Percentiles rank a stretch among this genome's conserved stretches.
Evolutionary conservation across 2,113 vertebrate genomes (phyloP).

Genomic region (Alosa alosa): DNA sequence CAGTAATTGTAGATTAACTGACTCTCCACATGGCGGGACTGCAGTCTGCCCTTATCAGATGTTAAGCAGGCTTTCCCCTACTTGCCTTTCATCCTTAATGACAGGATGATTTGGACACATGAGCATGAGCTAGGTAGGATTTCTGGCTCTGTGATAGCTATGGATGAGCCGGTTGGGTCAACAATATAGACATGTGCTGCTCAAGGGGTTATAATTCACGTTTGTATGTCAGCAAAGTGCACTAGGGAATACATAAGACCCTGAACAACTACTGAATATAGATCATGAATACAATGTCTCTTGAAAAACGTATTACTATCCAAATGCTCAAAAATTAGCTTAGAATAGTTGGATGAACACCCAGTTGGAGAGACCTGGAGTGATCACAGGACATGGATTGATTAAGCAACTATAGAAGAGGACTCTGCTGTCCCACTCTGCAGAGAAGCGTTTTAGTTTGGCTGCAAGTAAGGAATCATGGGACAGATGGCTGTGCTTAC

Average conservation of each 20-base stretch:
- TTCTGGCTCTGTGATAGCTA: neutral
- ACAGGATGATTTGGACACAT: neutral
- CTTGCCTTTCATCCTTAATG: neutral
- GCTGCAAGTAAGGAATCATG: neutral
- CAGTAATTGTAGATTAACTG: neutral
- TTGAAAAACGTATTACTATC: neutral
- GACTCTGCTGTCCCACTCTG: neutral
- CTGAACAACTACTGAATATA: neutral
- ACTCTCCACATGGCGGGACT: neutral
- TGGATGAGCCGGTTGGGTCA: neutral
- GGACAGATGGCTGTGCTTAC: constrained; percentile 7
- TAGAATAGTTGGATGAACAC: neutral
- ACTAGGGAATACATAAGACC: neutral
- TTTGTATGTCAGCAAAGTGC: no score
- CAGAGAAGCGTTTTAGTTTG: neutral
- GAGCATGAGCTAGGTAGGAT: neutral
- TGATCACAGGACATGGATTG: neutral
- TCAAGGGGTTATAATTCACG: no score
- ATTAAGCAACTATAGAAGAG: neutral
- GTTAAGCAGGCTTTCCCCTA: constrained; percentile 11
- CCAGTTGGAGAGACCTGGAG: neutral
- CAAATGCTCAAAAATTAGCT: neutral
- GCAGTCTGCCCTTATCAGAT: neutral
- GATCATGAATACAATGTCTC: neutral
- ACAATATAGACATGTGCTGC: no score